Evolutionary conservation across 1,140 invertebrate species (phyloP).

Genomic region (Drosophila chauvacae): DNA sequence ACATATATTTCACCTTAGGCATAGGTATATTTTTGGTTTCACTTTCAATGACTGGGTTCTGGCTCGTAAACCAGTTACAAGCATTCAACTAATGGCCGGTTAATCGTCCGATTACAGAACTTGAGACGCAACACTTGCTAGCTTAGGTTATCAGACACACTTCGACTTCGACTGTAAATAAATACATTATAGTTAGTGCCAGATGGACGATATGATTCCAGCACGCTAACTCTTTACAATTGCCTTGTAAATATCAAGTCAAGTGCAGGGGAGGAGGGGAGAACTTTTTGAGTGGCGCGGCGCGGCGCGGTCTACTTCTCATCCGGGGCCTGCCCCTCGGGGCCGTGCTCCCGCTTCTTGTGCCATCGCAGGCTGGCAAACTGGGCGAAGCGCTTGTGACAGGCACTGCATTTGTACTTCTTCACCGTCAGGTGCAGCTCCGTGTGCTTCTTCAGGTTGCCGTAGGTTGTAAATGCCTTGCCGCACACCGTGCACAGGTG

Average conservation of each 20-base stretch:
- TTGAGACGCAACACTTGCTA: conserved; percentile 13
- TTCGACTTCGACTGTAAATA: conserved; percentile 39
- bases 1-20: neutral
- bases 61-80: conserved; percentile 43
- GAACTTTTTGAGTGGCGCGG: conserved; percentile 14
- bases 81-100: conserved; percentile 32
- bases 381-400: conserved; percentile 74
- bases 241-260: conserved; percentile 31
- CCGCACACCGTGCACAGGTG: conserved; percentile 78
- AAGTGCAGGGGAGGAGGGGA: conserved; percentile 6
- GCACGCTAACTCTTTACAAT: conserved; percentile 30
- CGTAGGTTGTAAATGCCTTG: conserved; percentile 77
- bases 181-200: conserved; percentile 52
- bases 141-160: conserved; percentile 31
- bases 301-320: conserved; percentile 27
- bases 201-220: conserved; percentile 52
- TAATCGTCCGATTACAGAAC: conserved; percentile 54
- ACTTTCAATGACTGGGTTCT: conserved; percentile 22
- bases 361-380: conserved; percentile 80
- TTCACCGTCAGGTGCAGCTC: conserved; percentile 75
- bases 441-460: conserved; percentile 77
- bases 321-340: conserved; percentile 11
- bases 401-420: conserved; percentile 75
- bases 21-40: conserved; percentile 32
- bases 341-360: conserved; percentile 52